Evolutionary conservation across 2,888 invertebrate genomes (phyloP).

Genomic region (Chironomus tentans): DNA sequence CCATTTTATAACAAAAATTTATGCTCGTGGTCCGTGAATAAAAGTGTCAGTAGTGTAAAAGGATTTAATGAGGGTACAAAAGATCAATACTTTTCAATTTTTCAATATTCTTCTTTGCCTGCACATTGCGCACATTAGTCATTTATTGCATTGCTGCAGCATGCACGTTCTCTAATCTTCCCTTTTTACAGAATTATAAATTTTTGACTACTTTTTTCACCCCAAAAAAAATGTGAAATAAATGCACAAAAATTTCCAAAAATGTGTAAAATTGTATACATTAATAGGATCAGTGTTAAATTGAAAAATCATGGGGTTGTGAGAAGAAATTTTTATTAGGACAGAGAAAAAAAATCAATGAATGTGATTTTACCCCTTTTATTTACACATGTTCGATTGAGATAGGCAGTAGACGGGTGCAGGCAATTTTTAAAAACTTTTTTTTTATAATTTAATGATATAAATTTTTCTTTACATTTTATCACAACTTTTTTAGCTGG

Average conservation of each 20-base stretch:
- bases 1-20: not conserved
- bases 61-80: conserved; percentile 26
- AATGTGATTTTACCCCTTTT: conserved; percentile 16
- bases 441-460: conserved; percentile 9
- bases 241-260: conserved; percentile 1
- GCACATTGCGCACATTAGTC: conserved; percentile 13
- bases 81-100: not conserved
- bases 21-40: not conserved
- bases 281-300: conserved; percentile 19
- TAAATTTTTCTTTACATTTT: not conserved
- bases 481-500: conserved; percentile 1
- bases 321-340: too few species aligned
- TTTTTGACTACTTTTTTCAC: not conserved
- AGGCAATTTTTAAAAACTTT: not conserved
- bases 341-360: not conserved
- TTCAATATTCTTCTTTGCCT: not conserved
- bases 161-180: not conserved
- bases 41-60: conserved; percentile 2
- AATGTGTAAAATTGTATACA: conserved; percentile 16
- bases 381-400: conserved; percentile 9
- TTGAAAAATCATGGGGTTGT: conserved; percentile 1
- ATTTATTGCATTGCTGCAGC: conserved; percentile 9
- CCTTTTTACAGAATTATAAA: not conserved
- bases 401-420: not conserved
- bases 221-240: not conserved